Evolutionary conservation across 2,797 vertebrate genomes (phyloP).

Genomic region (Hemibagrus guttatus): DNA sequence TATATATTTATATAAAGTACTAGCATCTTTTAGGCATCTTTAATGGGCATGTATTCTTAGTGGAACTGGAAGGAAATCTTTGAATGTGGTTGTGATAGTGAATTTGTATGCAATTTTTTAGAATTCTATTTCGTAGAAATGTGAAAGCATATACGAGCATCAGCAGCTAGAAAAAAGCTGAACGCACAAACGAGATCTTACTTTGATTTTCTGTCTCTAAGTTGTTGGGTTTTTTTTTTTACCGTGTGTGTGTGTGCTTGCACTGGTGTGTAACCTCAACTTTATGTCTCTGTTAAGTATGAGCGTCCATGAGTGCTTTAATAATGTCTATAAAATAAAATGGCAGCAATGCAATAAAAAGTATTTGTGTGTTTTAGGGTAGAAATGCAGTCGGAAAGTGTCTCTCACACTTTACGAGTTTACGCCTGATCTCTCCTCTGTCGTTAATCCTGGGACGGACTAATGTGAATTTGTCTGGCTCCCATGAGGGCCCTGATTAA

Average conservation of each 20-base stretch:
- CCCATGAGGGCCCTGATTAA: conserved; percentile 70
- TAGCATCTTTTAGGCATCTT: too few species aligned
- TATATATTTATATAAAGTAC: not conserved
- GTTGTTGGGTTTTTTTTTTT: not conserved
- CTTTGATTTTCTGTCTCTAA: conserved; percentile 17
- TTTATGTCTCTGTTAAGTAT: conserved; percentile 35
- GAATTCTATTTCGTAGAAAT: not conserved
- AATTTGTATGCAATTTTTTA: not conserved
- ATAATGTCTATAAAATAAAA: conserved; percentile 34
- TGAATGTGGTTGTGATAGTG: not conserved
- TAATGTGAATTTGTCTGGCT: conserved; percentile 71
- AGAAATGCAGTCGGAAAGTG: conserved; percentile 21
- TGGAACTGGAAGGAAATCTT: not conserved
- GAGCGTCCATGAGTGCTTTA: conserved; percentile 14
- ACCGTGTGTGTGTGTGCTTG: not conserved
- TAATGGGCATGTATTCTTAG: not conserved
- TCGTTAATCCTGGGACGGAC: conserved; percentile 63
- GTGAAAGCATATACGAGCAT: not conserved
- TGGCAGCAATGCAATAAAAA: conserved; percentile 28
- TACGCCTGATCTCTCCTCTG: conserved; percentile 58
- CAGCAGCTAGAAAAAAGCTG: not conserved
- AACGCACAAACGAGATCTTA: conserved; percentile 2
- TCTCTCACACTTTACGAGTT: conserved; percentile 61
- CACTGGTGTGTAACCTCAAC: not conserved
- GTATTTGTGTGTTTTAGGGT: conserved; percentile 33